Base-by-base conservation (phyloP, 2,113 vertebrate species). In the Monarcha castaneiventris region DNA sequence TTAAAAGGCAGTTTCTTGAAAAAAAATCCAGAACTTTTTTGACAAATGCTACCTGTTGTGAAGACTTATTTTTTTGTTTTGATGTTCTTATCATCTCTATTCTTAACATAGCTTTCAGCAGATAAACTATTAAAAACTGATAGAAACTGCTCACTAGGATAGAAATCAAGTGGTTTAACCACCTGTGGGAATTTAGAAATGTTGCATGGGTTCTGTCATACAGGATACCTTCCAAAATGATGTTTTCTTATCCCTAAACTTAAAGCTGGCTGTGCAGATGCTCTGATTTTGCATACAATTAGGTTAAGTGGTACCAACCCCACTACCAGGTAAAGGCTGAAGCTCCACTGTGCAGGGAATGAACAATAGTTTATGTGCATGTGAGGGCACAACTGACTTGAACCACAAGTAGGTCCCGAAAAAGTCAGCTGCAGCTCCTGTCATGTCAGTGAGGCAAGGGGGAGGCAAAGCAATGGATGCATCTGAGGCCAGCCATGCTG, bases 381-480 rank as follows among this genome's bases (percentile, higher is more conserved):
- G 30, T 14, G 12, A 54, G n/a, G 44, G 32, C 13, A 44, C 30
- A 76, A 49, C 23, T 25, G 12, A 35, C 29, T 79, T 44, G n/a
- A 62, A 58, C 29, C 26, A 54, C 41, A 77, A 22, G 29, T 7
- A 35, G 21, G 7, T 69, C 19, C 41, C 32, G 37, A 66, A 25
- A 54, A 86, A 56, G 30, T 44, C 62, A 39, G 16, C 39, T 75
- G 49, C 54, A 80, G 54, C 49, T 81, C 91, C 58, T 73, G 10
- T 48, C 7, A 0, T 4, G 6, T 16, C 27, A 25, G 25, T 0
- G 4, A 48, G 49, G 37, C 5, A 41, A 73, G 39, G 25, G 29
- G 32, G 20, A 58, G 9, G 30, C 16, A 68, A 81, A 87, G 44
- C 1, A 1, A 30, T 44, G 27, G 32, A 16, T 55, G 21, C 56